These are phyloP conservation scores for Rhodeus uyekii DNA, from an alignment of 2,797 vertebrate species.

Conservation along the genomic window DNA sequence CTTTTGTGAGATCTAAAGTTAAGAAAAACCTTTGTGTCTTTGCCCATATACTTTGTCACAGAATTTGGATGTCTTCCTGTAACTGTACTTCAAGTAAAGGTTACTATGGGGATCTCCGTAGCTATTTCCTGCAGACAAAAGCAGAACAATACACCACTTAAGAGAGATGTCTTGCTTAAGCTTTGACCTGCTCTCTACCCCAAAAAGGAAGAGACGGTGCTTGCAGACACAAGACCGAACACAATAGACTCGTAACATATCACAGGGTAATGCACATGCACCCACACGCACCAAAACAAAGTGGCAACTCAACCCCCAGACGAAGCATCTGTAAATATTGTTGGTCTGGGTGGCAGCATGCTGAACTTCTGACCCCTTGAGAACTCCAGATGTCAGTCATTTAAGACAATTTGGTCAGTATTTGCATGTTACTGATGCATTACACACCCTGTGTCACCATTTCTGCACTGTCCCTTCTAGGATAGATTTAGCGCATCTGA, in stretches of 20 bases:
- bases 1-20: constrained; percentile 4
- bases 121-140: constrained; percentile 67
- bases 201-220: constrained; percentile 56
- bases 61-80: constrained; percentile 31
- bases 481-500: neutral
- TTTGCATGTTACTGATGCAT: constrained; percentile 44
- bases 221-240: constrained; percentile 54
- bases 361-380: constrained; percentile 76
- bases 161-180: constrained; percentile 71
- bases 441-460: constrained; percentile 52
- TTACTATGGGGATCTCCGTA: constrained; percentile 66
- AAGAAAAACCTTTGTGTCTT: constrained; percentile 2
- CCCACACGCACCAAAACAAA: constrained; percentile 49
- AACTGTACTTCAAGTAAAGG: constrained; percentile 51
- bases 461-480: neutral
- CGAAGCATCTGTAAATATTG: constrained; percentile 65
- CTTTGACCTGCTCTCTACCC: constrained; percentile 77
- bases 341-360: constrained; percentile 65
- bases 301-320: constrained; percentile 27
- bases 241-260: constrained; percentile 75
- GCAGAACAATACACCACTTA: constrained; percentile 71
- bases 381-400: constrained; percentile 61
- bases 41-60: constrained; percentile 31
- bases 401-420: constrained; percentile 70
- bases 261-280: constrained; percentile 64